Evolutionary conservation across 2,797 vertebrate species (phyloP), one percentile per base, ranked within the genome.

Genomic region (Pangasius sanitwongsei): DNA sequence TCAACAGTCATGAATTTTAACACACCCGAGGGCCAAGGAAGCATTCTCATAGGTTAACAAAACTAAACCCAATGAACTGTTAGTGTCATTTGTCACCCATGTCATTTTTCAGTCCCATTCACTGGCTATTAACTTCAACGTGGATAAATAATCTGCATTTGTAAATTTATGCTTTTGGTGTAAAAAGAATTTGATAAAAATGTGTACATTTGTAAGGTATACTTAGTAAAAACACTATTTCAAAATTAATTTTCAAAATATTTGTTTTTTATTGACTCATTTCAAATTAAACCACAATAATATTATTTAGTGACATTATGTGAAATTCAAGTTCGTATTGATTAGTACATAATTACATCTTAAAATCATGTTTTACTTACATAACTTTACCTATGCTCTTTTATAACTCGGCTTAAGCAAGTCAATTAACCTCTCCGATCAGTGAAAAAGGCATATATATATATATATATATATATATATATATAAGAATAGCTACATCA

Each of bases 1-100:
- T 72, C 74, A 90, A 83, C 81, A 91, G 89, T 92, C 89, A 92
- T 90, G 92, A 92, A 92, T 92, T 92, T 92, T 92, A 91, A 92
- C 91, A 91, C 87, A 78, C 91, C 91, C 87, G 87, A 86, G 88
- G 88, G 90, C 87, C 87, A 83, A 85, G 78, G 83, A 83, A 86
- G 88, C 74, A 80, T 91, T 90, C 65, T 89, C 65, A 80, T 90
- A 89, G 89, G 91, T 92, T 92, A 92, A 92, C 92, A 91, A 91
- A 91, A 89, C 91, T 90, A 89, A 90, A 89, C 88, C 83, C 87
- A 86, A 65, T 92, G 90, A 89, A 90, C 90, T 92, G 85, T 91
- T 90, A 61, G 48, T 85, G 86, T 89, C 80, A 78, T 84, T 90
- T 90, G 83, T 90, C 89, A 90, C 89, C 89, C 91, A 92, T 91